Percentiles rank a stretch among this genome's conserved stretches.
phyloP scores from a whole-genome alignment of 2,888 invertebrate species.

The Eupithecia pulchellata region DNA sequence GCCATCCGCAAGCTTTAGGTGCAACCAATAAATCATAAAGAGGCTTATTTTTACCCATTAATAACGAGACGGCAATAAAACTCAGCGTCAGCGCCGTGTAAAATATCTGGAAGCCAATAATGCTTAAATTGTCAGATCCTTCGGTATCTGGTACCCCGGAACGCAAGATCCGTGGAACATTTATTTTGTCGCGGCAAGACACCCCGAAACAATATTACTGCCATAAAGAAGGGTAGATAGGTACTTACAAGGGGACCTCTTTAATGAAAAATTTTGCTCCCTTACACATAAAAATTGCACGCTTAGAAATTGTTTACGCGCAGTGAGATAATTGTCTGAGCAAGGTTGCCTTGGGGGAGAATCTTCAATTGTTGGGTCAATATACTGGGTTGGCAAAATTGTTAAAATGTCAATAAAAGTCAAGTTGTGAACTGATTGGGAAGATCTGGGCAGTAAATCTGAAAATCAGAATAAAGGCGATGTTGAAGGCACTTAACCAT shows the following conservation, averaged over 20 bases:
- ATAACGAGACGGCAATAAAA: conserved; percentile 58
- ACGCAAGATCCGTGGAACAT: conserved; percentile 62
- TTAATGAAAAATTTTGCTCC: conserved; percentile 73
- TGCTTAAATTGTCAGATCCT: conserved; percentile 59
- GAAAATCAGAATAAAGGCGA: too few relatives aligned
- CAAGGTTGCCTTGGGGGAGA: neutral
- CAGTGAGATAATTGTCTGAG: conserved; percentile 26
- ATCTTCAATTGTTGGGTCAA: neutral
- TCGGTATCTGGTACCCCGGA: conserved; percentile 38
- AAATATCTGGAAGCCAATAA: conserved; percentile 72
- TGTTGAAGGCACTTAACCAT: too few relatives aligned
- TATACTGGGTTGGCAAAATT: neutral
- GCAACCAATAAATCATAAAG: conserved; percentile 36
- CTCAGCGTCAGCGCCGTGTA: conserved; percentile 52
- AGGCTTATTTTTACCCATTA: conserved; percentile 52
- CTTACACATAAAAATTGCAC: conserved; percentile 56
- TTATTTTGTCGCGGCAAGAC: conserved; percentile 67
- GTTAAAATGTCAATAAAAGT: neutral
- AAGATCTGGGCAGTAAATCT: neutral
- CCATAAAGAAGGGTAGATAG: conserved; percentile 67
- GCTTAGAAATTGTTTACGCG: conserved; percentile 21
- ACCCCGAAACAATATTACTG: conserved; percentile 72
- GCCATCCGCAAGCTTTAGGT: conserved; percentile 27
- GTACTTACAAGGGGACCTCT: conserved; percentile 58
- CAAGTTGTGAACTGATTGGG: neutral